phyloP scores from a whole-genome alignment of 2,888 invertebrate genomes.

The Agapostemon virescens region DNA sequence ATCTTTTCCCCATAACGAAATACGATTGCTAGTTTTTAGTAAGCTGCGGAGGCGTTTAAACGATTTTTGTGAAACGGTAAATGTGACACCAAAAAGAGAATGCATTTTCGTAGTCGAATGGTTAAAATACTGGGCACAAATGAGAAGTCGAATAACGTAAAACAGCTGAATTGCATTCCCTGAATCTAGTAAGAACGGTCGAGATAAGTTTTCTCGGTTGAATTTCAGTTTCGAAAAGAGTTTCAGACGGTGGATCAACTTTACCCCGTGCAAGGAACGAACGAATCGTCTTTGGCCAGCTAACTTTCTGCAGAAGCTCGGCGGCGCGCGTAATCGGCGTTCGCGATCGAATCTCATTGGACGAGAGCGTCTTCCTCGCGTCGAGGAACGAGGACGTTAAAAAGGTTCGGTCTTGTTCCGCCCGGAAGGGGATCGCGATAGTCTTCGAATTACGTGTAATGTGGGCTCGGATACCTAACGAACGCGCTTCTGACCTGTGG shows the following conservation, averaged over 20 bases:
- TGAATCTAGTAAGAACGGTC: neutral
- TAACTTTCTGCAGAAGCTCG: neutral
- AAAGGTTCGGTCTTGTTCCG: neutral
- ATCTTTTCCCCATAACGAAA: no score
- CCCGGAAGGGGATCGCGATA: conserved; percentile 21
- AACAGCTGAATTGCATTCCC: no score
- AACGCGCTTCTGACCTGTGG: conserved; percentile 76
- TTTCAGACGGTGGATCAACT: no score
- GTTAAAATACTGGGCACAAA: no score
- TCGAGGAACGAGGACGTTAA: neutral
- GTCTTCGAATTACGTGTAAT: conserved; percentile 64
- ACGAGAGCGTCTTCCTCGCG: conserved; percentile 1
- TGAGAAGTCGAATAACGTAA: neutral
- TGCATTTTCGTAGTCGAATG: no score
- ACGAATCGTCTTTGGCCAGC: neutral
- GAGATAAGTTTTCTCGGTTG: no score
- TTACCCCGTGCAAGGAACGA: neutral
- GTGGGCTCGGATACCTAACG: conserved; percentile 77
- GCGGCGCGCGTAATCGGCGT: neutral
- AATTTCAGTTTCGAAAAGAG: no score
- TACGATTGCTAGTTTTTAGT: no score
- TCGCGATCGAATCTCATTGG: conserved; percentile 1
- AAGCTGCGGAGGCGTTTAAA: no score
- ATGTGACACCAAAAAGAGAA: no score
- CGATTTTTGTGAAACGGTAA: neutral